Conservation (phyloP, 2,888 invertebrate species). For the Parochlus steinenii region DNA sequence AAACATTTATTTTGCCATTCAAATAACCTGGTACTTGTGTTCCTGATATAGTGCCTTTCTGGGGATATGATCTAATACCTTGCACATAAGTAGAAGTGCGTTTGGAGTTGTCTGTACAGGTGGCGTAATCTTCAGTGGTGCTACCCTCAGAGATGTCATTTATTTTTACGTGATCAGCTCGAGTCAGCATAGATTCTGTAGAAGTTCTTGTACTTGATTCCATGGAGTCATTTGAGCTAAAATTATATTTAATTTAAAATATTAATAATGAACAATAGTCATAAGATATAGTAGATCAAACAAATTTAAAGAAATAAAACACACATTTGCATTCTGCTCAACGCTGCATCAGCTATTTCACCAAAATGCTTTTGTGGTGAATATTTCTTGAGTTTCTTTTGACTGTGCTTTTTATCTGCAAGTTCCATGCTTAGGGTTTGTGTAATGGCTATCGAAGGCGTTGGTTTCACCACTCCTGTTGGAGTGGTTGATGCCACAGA, state of each 20-base stretch:
- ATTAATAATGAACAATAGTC: too few relatives aligned
- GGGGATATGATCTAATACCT: constrained; percentile 34
- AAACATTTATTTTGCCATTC: neutral
- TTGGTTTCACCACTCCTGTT: constrained; percentile 11
- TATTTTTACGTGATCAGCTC: constrained; percentile 54
- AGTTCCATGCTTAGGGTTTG: constrained; percentile 34
- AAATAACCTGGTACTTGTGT: constrained; percentile 33
- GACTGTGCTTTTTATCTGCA: constrained; percentile 32
- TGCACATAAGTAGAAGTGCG: constrained; percentile 28
- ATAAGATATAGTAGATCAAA: too few relatives aligned
- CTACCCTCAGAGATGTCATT: constrained; percentile 80
- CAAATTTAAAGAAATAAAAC: too few relatives aligned
- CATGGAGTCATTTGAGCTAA: constrained; percentile 25
- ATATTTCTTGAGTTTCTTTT: constrained; percentile 9
- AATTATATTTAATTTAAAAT: constrained; percentile 15
- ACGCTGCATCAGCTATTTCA: too few relatives aligned
- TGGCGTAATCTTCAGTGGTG: constrained; percentile 71
- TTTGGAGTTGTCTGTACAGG: constrained; percentile 64
- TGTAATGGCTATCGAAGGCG: constrained; percentile 41
- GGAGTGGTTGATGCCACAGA: constrained; percentile 4
- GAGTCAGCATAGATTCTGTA: constrained; percentile 37
- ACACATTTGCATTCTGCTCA: too few relatives aligned
- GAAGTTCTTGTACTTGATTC: constrained; percentile 18
- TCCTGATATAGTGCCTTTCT: constrained; percentile 28
- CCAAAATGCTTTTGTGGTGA: constrained; percentile 16